phyloP scores from a whole-genome alignment of 2,888 invertebrate species.

The Lycophotia porphyrea region DNA sequence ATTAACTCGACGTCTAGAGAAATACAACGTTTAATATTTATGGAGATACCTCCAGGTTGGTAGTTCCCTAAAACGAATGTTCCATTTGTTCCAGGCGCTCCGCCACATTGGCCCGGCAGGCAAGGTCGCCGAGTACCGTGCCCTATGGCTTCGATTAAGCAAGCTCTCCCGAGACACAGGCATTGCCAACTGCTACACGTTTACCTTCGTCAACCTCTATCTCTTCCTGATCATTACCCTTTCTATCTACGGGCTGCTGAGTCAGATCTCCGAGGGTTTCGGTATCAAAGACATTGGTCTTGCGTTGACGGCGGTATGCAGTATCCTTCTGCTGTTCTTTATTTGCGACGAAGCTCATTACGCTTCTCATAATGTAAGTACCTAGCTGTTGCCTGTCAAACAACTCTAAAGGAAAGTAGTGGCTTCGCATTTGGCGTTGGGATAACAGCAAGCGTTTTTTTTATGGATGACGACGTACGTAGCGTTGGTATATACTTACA shows the following conservation, averaged over 20 bases:
- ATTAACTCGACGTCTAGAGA: not conserved
- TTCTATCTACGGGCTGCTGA: conserved; percentile 93
- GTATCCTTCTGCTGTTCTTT: conserved; percentile 92
- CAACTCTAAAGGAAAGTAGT: not conserved
- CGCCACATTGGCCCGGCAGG: conserved; percentile 92
- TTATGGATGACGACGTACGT: not conserved
- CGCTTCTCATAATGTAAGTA: conserved; percentile 92
- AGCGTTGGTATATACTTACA: not conserved
- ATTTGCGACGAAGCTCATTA: conserved; percentile 94
- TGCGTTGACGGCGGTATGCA: conserved; percentile 92
- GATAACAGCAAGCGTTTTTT: not conserved
- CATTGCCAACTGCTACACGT: conserved; percentile 92
- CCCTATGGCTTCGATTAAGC: conserved; percentile 93
- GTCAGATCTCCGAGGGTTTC: conserved; percentile 93
- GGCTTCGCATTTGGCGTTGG: not conserved
- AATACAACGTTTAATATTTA: not conserved
- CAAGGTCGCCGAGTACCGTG: conserved; percentile 92
- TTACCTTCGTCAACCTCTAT: conserved; percentile 92
- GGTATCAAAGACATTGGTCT: conserved; percentile 93
- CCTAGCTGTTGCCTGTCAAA: not conserved
- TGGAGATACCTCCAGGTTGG: not conserved
- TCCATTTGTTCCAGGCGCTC: conserved; percentile 86
- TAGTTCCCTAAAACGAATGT: not conserved
- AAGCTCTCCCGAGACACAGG: conserved; percentile 92
- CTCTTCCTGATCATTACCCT: conserved; percentile 93